A percentile compares a stretch with the other conserved stretches of the same genome.
phyloP scores from a whole-genome alignment of 2,113 vertebrate genomes.

The Ptychochromis oligacanthus region DNA sequence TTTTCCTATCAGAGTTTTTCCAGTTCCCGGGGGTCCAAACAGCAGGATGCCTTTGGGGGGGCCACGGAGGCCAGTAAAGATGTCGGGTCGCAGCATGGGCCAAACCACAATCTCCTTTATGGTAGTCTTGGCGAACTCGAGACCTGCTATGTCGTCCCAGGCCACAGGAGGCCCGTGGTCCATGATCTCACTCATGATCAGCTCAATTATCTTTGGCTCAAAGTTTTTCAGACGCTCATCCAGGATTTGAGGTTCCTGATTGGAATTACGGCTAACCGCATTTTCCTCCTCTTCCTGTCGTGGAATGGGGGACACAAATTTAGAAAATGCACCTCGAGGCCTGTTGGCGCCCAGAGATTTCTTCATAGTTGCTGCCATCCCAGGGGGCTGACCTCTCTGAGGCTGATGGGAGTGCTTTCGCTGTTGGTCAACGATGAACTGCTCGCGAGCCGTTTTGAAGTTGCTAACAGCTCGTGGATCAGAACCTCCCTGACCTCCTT shows the following conservation, averaged over 20 bases:
- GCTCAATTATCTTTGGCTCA: slow-evolving; percentile 94
- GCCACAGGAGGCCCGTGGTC: slow-evolving; percentile 90
- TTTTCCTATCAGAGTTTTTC: slow-evolving; percentile 97
- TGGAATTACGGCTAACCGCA: background rate
- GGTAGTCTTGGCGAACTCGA: slow-evolving; percentile 95
- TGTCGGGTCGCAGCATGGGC: slow-evolving; percentile 97
- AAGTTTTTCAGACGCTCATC: slow-evolving; percentile 91
- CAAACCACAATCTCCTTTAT: slow-evolving; percentile 98
- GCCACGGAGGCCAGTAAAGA: slow-evolving; percentile 93
- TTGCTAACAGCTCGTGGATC: slow-evolving; percentile 48
- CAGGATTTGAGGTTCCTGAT: slow-evolving; percentile 60
- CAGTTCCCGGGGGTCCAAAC: slow-evolving; percentile 95
- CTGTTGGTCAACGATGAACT: slow-evolving; percentile 88
- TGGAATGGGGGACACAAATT: slow-evolving; percentile 90
- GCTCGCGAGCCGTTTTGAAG: slow-evolving; percentile 92
- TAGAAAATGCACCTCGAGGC: slow-evolving; percentile 87
- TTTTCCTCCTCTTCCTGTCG: slow-evolving; percentile 83
- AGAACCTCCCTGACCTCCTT: slow-evolving; percentile 34
- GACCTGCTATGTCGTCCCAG: slow-evolving; percentile 96
- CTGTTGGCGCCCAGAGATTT: slow-evolving; percentile 91
- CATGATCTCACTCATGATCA: slow-evolving; percentile 97
- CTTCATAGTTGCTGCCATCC: slow-evolving; percentile 77
- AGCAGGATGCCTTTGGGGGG: slow-evolving; percentile 96
- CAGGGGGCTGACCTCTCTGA: slow-evolving; percentile 62
- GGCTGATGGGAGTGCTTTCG: slow-evolving; percentile 83